Evolutionary conservation across 2,797 vertebrate genomes (phyloP).

Genomic region (Hephaestus fuliginosus): DNA sequence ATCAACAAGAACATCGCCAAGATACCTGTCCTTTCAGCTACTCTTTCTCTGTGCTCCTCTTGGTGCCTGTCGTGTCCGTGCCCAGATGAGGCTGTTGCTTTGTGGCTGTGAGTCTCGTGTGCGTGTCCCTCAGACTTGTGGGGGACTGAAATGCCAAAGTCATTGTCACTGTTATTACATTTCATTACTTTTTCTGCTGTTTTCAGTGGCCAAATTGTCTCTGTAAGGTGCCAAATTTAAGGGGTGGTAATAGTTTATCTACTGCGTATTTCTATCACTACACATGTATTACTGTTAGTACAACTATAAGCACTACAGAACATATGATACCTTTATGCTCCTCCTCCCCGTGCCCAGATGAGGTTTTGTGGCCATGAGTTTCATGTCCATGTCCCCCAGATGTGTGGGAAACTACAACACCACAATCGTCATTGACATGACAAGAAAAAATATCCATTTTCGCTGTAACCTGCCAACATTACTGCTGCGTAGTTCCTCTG

Average conservation of each 20-base stretch:
- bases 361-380: too few relatives aligned
- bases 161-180: too few relatives aligned
- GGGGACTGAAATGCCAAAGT: constrained; percentile 42
- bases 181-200: neutral
- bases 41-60: constrained; percentile 16
- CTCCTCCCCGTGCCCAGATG: too few relatives aligned
- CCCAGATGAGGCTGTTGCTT: constrained; percentile 15
- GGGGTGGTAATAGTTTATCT: neutral
- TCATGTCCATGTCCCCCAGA: too few relatives aligned
- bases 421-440: too few relatives aligned
- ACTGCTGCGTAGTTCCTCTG: too few relatives aligned
- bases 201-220: neutral
- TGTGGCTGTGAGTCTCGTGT: constrained; percentile 33
- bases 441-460: too few relatives aligned
- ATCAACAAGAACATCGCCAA: neutral
- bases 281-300: too few relatives aligned
- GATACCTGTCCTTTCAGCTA: constrained; percentile 50
- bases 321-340: too few relatives aligned
- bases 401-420: too few relatives aligned
- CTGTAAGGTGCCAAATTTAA: neutral
- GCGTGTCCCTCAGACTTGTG: constrained; percentile 20
- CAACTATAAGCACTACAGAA: too few relatives aligned
- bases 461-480: too few relatives aligned
- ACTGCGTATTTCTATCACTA: neutral
- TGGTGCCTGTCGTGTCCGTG: neutral